Evolutionary conservation across 2,888 invertebrate species (phyloP), one percentile per base, ranked within the genome.

Genomic region (Limnephilus auricula): DNA sequence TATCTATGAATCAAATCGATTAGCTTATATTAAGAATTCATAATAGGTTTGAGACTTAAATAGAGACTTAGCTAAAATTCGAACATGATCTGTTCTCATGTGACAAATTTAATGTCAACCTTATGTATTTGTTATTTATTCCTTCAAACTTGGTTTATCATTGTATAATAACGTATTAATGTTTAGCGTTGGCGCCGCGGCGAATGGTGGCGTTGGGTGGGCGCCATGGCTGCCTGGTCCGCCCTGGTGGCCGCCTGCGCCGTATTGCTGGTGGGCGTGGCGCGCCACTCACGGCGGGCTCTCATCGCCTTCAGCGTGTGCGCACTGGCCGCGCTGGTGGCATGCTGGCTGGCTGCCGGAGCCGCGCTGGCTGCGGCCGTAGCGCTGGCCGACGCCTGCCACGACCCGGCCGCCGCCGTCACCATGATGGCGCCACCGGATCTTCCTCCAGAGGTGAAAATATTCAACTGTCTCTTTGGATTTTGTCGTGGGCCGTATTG

Each of bases 271-370:
- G 98, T 99, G 93, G 99, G 99, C 93, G 98, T 99, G 93, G 98
- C 98, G 31, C 96, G 98, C 40, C 98, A 99, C 95, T 98, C 98
- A 31, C 97, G 99, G 89, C 98, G 98, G 94, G 98, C 98, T 90
- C 96, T 99, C 90, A 98, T 99, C 94, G 97, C 98, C 96, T 98
- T 99, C 94, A 98, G 98, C 93, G 99, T 99, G 40, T 97, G 98
- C 0, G 96, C 96, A 34, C 96, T 99, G 94, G 98, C 98, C 78
- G 98, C 99, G 92, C 94, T 96, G 93, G 96, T 96, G 94, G 95
- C 95, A 93, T 98, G 98, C 93, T 99, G 99, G 98, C 96, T 98
- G 94, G 97, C 98, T 96, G 97, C 98, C 90, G 98, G 99, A 91
- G 95, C 98, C 93, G 98, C 99, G 95, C 96, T 99, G 93, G 98